These are phyloP conservation scores for Harpalus rubripes DNA, from an alignment of 2,888 invertebrate genomes.

Conservation along the genomic window DNA sequence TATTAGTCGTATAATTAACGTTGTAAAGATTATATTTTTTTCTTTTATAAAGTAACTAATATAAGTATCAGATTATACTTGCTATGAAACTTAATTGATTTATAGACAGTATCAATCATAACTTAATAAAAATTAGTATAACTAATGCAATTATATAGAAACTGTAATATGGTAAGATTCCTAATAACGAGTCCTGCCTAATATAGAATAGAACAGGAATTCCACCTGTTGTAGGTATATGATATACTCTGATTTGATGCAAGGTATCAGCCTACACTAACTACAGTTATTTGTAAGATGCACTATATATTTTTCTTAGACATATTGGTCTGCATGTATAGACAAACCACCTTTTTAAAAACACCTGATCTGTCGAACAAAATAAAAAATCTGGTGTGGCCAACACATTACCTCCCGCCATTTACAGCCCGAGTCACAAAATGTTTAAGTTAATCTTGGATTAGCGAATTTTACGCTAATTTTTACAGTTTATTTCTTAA, in stretches of 20 bases:
- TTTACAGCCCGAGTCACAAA: too few relatives aligned
- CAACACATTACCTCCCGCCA: too few relatives aligned
- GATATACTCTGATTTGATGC: slow-evolving; percentile 2
- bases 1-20: too few relatives aligned
- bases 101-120: neutral
- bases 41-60: neutral
- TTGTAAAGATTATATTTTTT: neutral
- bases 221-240: neutral
- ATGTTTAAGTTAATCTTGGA: too few relatives aligned
- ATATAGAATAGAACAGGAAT: neutral
- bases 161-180: slow-evolving; percentile 6
- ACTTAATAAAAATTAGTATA: neutral
- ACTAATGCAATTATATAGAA: slow-evolving; percentile 7
- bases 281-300: neutral
- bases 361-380: neutral
- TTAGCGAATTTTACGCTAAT: too few relatives aligned
- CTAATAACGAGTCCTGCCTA: neutral
- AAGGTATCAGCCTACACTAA: neutral
- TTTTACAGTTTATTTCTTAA: too few relatives aligned
- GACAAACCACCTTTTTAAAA: neutral
- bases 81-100: neutral
- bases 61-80: neutral
- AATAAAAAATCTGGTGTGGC: too few relatives aligned
- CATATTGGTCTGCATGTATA: neutral
- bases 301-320: neutral